Evolutionary conservation across 2,113 vertebrate species (phyloP), one percentile per base, ranked within the genome.

Genomic region (Grus americana): DNA sequence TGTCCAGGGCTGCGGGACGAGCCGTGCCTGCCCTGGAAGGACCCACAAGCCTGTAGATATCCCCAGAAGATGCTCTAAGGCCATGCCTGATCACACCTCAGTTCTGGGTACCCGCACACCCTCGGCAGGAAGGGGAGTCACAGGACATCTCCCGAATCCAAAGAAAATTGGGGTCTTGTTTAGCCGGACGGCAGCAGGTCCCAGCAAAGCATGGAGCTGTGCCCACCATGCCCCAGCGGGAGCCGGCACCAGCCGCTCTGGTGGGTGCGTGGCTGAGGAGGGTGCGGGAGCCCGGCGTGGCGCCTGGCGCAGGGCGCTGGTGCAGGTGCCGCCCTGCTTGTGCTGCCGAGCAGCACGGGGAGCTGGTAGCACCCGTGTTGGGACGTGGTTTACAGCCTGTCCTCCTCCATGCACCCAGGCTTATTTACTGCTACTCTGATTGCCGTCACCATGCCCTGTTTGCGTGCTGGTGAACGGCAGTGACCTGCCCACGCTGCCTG

Each of bases 121-220:
- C 36, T 44, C 12, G 10, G 63, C 18, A 34, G 18, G 44, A 2
- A 0, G 20, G 1, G 15, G 58, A 5, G 6, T 8, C 22, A 4
- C 42, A 32, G n/a, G 49, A 24, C 49, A 36, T 29, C 66, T 67
- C 61, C 44, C 29, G 79, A 17, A n/a, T 62, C 65, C n/a, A 5
- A 3, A 29, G 3, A 14, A 5, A 16, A 2, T 0, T 0, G 0
- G 10, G 32, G 1, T 21, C 17, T 44, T 0, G 0, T 67, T 70
- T 40, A 5, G 10, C 32, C 6, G 54, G 42, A 85, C 15, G 12
- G 74, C 70, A 34, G 68, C 49, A n/a, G 29, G 40, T 29, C 29
- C n/a, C 1, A 1, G 55, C 6, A 29, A 2, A 18, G 61, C 21
- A 0, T 1, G 5, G 52, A 71, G 50, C 76, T 9, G 67, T 38